A percentile compares a stretch with the other conserved stretches of the same genome.
phyloP scores from a whole-genome alignment of 2,797 vertebrate genomes.

The Podarcis siculus region DNA sequence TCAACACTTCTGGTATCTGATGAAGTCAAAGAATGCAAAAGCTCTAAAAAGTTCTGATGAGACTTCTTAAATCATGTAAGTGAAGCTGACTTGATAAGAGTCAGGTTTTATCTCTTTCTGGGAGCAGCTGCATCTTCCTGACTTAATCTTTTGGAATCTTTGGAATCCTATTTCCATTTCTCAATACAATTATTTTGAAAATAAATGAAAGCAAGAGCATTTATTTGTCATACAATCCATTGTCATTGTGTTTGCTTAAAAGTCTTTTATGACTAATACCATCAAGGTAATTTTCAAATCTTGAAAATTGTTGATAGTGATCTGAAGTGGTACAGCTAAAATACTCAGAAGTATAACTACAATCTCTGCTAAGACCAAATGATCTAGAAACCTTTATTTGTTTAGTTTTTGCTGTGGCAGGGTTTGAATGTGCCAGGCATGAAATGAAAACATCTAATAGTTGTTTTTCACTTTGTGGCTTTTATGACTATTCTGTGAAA shows the following conservation, averaged over 20 bases:
- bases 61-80: not conserved
- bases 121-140: not conserved
- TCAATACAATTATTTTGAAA: not conserved
- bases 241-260: not conserved
- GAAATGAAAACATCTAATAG: not conserved
- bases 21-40: not conserved
- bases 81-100: not conserved
- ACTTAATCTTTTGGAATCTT: not conserved
- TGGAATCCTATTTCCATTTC: not conserved
- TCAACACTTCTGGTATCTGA: too few species aligned
- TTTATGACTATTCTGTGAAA: not conserved
- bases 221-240: not conserved
- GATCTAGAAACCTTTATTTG: not conserved
- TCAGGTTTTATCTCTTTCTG: not conserved
- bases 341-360: too few species aligned
- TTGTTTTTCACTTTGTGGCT: not conserved
- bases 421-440: not conserved
- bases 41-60: not conserved
- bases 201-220: not conserved
- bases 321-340: not conserved
- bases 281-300: not conserved
- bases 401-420: not conserved
- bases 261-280: not conserved
- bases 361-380: too few species aligned
- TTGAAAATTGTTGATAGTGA: not conserved